Evolutionary conservation across 1,140 invertebrate species (phyloP).

Genomic region (Trichonephila clavipes): DNA sequence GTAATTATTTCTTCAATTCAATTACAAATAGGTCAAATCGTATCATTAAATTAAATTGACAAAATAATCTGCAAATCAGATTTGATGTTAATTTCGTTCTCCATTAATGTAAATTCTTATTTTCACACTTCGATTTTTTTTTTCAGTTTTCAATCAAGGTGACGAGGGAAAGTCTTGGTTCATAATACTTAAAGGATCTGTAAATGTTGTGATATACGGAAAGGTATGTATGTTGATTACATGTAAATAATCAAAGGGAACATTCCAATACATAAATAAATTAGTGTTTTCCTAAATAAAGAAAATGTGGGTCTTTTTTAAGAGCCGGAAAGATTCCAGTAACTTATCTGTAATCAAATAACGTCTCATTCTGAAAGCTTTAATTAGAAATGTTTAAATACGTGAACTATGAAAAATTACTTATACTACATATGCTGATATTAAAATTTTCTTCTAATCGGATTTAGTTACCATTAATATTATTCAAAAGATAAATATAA

Average conservation of each 20-base stretch:
- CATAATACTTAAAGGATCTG: slow-evolving; percentile 91
- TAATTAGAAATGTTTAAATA: neutral
- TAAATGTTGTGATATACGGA: slow-evolving; percentile 92
- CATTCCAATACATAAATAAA: too few relatives aligned
- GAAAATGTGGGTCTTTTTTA: too few relatives aligned
- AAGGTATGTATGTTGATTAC: slow-evolving; percentile 82
- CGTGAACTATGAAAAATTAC: neutral
- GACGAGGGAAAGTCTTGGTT: slow-evolving; percentile 95
- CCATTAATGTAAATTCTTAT: neutral
- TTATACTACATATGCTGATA: neutral
- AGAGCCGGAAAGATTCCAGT: too few relatives aligned
- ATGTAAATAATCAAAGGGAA: too few relatives aligned
- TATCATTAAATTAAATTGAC: too few relatives aligned
- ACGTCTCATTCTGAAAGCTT: too few relatives aligned
- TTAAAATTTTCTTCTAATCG: neutral
- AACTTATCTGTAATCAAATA: too few relatives aligned
- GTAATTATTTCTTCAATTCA: too few relatives aligned
- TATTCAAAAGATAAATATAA: neutral
- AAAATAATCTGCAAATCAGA: too few relatives aligned
- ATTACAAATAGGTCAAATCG: too few relatives aligned
- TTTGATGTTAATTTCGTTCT: neutral
- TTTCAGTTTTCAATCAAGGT: slow-evolving; percentile 92
- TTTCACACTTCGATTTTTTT: slow-evolving; percentile 77
- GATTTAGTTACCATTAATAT: neutral
- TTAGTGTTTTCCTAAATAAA: too few relatives aligned